Evolutionary conservation across 35 echinoderm and acorn worm species (phyloP).

Genomic region (Anneissia japonica): DNA sequence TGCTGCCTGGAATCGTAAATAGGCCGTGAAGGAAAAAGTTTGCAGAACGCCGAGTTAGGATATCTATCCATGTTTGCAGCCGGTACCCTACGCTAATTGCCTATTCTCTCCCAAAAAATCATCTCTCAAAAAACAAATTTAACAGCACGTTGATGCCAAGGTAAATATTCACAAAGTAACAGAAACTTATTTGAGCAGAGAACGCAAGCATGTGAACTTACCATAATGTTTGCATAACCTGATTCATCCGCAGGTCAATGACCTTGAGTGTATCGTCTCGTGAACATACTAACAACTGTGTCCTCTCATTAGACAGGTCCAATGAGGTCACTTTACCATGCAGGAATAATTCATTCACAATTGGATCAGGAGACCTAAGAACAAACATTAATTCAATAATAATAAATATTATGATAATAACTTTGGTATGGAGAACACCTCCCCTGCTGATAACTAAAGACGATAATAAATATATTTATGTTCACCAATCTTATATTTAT

Average conservation of each 20-base stretch:
- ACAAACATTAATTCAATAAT: too few species aligned
- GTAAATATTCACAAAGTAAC: neutral
- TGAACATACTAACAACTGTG: slow-evolving; percentile 42
- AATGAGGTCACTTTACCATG: slow-evolving; percentile 87
- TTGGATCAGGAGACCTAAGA: slow-evolving; percentile 53
- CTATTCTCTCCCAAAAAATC: neutral
- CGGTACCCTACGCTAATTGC: neutral
- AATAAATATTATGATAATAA: too few species aligned
- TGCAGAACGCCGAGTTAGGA: neutral
- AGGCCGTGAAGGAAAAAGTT: neutral
- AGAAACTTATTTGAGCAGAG: too few species aligned
- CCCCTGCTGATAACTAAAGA: too few species aligned
- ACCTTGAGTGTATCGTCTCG: slow-evolving; percentile 65
- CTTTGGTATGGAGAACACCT: too few species aligned
- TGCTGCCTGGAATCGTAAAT: too few species aligned
- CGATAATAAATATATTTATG: too few species aligned
- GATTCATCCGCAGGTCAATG: slow-evolving; percentile 78
- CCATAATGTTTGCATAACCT: slow-evolving; percentile 55
- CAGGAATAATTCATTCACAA: slow-evolving; percentile 58
- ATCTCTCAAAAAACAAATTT: neutral
- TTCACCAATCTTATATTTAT: too few species aligned
- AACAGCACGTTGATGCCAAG: neutral
- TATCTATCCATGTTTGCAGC: neutral
- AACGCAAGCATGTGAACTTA: slow-evolving; percentile 71
- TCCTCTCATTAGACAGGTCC: slow-evolving; percentile 68